Evolutionary conservation across 2,113 vertebrate species (phyloP), one percentile per base, ranked within the genome.

Genomic region (Caranx melampygus): DNA sequence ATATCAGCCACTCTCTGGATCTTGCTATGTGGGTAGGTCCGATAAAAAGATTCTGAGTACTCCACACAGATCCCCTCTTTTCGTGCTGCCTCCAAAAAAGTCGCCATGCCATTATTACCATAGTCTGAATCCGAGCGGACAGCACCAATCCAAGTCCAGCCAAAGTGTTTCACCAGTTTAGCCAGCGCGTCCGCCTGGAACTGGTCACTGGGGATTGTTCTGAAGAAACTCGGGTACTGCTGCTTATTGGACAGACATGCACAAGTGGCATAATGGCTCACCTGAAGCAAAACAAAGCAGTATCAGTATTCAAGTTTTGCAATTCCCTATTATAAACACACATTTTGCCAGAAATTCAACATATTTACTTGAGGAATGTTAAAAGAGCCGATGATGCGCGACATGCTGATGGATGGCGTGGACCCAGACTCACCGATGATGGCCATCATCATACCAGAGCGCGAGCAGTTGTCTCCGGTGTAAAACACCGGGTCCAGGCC

Each of bases 61-160:
- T 94, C 94, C 45, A 94, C 92, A 72, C 94, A 95, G 45, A 94
- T 94, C 2, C 91, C 93, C 47, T 93, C 87, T 51, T 77, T 78
- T 10, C 60, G 67, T 0, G 92, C 92, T 57, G 91, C 89, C 0
- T 75, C 26, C 26, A 93, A 65, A 64, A 95, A 95, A n/a, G 91
- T 76, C 0, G 88, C 79, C 88, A 95, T 94, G 13, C 92, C 93
- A 14, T 90, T 88, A 75, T 93, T 93, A 8, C 95, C 94, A 52
- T 95, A 95, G 34, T 95, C 94, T 1, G 93, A 89, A 78, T 95
- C 93, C 0, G 94, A 94, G 0, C 89, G 82, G 40, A 95, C 71
- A 8, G 94, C 89, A 10, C 94, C 95, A 3, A 95, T 94, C 94
- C 94, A 95, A 1, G 88, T 95, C 95, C 95, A 95, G 18, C 84